Evolutionary conservation across 2,888 invertebrate genomes (phyloP), one percentile per base, ranked within the genome.

Genomic region (Orchesellides sinensis): DNA sequence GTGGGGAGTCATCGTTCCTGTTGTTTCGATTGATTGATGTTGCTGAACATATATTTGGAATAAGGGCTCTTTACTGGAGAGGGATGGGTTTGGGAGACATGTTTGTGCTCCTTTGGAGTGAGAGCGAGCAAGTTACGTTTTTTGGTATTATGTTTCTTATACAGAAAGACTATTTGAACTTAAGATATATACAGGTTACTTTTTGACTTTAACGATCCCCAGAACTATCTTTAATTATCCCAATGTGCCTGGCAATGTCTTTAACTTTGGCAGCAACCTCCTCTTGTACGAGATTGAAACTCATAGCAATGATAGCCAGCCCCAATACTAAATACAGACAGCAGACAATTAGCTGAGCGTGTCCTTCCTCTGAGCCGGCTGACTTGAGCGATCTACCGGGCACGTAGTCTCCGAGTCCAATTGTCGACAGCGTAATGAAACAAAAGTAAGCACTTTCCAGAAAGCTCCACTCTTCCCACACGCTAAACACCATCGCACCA

Each of bases 371-470:
- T 17, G 85, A 45, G 49, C 85, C 85, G 19, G 80, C 84, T n/a
- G 84, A 84, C 86, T 88, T 85, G 40, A 91, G 65, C 90, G 91
- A 89, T 80, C 92, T 92, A 81, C 92, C 93, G 0, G 95, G 95
- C 75, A 94, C 85, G 61, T 83, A 85, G 29, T 85, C 85, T 17
- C 95, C 95, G 86, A 95, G 94, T 45, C 95, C 95, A 83, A 96
- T 95, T 2, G 96, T 96, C 0, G 95, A 94, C 86, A 96, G 91
- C 1, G 96, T 95, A 86, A 95, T 94, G 90, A 96, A 96, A 89
- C 96, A 95, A 90, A 96, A 95, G 90, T 96, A 96, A 2, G 94
- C 94, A 6, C 95, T 95, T 89, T 96, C 95, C 56, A 95, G 92
- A 89, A 95, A 93, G 82, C 93, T 93, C 95, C 95, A 95, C 88